These are phyloP conservation scores for Helobdella robusta DNA, from an alignment of 2,888 invertebrate genomes.

Conservation along the genomic window DNA sequence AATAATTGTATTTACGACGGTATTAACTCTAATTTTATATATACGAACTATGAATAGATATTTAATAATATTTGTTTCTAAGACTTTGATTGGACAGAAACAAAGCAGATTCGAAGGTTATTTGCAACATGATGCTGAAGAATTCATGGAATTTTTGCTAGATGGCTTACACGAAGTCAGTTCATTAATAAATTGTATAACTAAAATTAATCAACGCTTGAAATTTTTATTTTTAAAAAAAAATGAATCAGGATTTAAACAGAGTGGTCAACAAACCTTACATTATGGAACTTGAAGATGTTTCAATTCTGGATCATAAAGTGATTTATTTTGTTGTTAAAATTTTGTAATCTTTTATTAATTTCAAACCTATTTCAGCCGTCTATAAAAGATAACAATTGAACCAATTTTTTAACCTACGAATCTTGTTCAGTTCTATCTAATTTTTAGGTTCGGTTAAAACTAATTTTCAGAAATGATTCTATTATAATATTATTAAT, in stretches of 20 bases:
- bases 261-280: slow-evolving; percentile 49
- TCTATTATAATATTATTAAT: no score
- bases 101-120: slow-evolving; percentile 53
- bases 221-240: not conserved
- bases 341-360: no score
- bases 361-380: no score
- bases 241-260: slow-evolving; percentile 47
- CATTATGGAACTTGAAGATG: slow-evolving; percentile 41
- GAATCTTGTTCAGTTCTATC: no score
- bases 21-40: no score
- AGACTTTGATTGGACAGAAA: slow-evolving; percentile 51
- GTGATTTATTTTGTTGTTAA: no score
- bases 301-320: not conserved
- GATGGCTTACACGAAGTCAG: slow-evolving; percentile 47
- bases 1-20: no score
- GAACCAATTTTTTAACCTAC: no score
- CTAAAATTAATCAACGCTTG: slow-evolving; percentile 5
- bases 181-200: no score
- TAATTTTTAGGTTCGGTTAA: no score
- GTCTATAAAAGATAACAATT: no score
- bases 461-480: no score
- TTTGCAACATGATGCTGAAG: slow-evolving; percentile 56
- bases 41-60: not conserved
- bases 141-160: slow-evolving; percentile 53
- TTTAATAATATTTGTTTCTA: slow-evolving; percentile 25